Evolutionary conservation across 2,888 invertebrate species (phyloP), one percentile per base, ranked within the genome.

Genomic region (Ptilodon capucinus): DNA sequence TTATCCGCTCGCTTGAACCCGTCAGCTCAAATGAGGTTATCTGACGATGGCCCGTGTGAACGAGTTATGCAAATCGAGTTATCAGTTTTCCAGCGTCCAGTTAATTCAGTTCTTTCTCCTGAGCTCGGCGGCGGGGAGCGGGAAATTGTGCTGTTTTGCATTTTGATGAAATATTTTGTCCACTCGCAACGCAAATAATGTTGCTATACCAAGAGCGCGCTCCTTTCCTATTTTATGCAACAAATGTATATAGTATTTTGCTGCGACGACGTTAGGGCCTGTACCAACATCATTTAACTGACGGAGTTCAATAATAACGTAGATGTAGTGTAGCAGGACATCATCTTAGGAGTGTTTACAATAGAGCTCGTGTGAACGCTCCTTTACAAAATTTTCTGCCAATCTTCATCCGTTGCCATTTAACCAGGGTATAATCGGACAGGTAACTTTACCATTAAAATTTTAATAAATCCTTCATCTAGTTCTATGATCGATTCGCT

Each of bases 41-140:
- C 77, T 71, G 66, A 65, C 75, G 72, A 79, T 78, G 83, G 67
- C 64, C 68, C 73, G 75, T 73, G 80, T 82, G 86, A 86, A 84
- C 82, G 80, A 83, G 85, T 86, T 88, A 88, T 86, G 86, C 82
- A 87, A 86, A 88, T 88, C 61, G 70, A 82, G 81, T 88, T 86
- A 88, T 87, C 84, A 81, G 87, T 86, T 85, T 85, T 77, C 74
- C 82, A 80, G 68, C 82, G 87, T 81, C 84, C 86, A 73, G 86
- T 84, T 86, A 86, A 87, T 86, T 80, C 75, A 77, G 82, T 87
- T 85, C 84, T 86, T 86, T 84, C 81, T 75, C 72, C 35, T 25
- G 14, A 9, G 30, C 21, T 30, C 45, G 36, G 25, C 13, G 34
- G 71, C 66, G 70, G 73, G 58, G 41, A 40, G 50, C 47, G 51